These are phyloP conservation scores for Campoletis sonorensis DNA, from an alignment of 1,140 invertebrate species.

Conservation along the genomic window DNA sequence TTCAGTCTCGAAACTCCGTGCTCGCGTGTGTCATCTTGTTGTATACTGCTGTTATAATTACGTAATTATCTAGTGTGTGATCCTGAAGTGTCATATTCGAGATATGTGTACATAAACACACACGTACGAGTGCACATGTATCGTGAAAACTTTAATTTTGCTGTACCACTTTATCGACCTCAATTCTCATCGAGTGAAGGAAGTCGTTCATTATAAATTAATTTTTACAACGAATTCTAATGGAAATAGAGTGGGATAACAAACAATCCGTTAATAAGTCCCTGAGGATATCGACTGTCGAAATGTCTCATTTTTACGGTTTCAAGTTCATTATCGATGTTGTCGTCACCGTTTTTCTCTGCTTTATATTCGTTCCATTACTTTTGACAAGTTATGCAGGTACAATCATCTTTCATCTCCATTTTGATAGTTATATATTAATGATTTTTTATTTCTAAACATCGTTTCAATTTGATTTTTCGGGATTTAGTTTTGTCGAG, in stretches of 20 bases:
- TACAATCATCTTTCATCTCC: conserved; percentile 49
- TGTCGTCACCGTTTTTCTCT: conserved; percentile 53
- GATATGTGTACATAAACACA: background rate
- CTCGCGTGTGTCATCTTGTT: conserved; percentile 4
- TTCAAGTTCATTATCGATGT: conserved; percentile 59
- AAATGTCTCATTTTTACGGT: conserved; percentile 55
- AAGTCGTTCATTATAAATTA: conserved; percentile 7
- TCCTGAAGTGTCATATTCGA: background rate
- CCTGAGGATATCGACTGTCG: conserved; percentile 28
- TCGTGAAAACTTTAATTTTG: background rate
- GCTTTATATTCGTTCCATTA: conserved; percentile 57
- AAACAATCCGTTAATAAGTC: background rate
- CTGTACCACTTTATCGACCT: background rate
- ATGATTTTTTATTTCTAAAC: background rate
- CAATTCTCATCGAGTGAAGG: background rate
- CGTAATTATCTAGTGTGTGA: conserved; percentile 1
- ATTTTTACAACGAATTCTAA: background rate
- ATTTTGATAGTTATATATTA: background rate
- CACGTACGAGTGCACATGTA: background rate
- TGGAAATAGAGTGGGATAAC: background rate
- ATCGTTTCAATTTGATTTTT: background rate
- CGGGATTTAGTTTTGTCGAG: too few relatives aligned
- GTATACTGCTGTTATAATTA: conserved; percentile 6
- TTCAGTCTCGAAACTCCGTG: background rate
- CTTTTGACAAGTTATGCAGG: conserved; percentile 61